phyloP scores from a whole-genome alignment of 35 echinoderm and acorn worm genomes.

The Patiria miniata region DNA sequence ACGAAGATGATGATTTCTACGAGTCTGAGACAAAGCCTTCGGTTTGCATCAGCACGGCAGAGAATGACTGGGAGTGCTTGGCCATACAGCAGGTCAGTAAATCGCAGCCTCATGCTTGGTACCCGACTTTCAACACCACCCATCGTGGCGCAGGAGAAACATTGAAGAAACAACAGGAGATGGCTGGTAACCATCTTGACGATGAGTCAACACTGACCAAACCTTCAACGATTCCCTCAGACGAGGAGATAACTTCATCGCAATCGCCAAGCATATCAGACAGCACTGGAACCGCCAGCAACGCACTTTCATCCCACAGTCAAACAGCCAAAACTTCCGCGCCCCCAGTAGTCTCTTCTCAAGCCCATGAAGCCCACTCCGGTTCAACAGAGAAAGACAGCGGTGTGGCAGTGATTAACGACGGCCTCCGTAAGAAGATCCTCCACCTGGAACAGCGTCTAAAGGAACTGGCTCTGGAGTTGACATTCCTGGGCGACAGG shows the following conservation, averaged over 20 bases:
- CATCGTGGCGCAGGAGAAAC: neutral
- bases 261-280: too few relatives aligned
- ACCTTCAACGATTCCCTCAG: too few relatives aligned
- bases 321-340: too few relatives aligned
- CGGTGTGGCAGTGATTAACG: slow-evolving; percentile 54
- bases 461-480: slow-evolving; percentile 44
- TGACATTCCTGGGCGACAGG: slow-evolving; percentile 79
- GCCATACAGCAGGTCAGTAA: neutral
- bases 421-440: slow-evolving; percentile 47
- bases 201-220: neutral
- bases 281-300: too few relatives aligned
- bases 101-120: neutral
- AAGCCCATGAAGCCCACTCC: neutral
- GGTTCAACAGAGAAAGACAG: neutral
- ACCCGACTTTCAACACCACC: neutral
- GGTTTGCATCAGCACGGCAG: neutral
- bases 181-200: neutral
- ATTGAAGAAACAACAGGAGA: neutral
- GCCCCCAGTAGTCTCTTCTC: too few relatives aligned
- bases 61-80: slow-evolving; percentile 16
- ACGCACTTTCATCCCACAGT: too few relatives aligned
- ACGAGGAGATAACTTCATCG: too few relatives aligned
- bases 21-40: neutral
- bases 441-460: slow-evolving; percentile 51
- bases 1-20: neutral